These are phyloP conservation scores for Euwallacea fornicatus DNA, from an alignment of 1,140 invertebrate species.

Conservation along the genomic window DNA sequence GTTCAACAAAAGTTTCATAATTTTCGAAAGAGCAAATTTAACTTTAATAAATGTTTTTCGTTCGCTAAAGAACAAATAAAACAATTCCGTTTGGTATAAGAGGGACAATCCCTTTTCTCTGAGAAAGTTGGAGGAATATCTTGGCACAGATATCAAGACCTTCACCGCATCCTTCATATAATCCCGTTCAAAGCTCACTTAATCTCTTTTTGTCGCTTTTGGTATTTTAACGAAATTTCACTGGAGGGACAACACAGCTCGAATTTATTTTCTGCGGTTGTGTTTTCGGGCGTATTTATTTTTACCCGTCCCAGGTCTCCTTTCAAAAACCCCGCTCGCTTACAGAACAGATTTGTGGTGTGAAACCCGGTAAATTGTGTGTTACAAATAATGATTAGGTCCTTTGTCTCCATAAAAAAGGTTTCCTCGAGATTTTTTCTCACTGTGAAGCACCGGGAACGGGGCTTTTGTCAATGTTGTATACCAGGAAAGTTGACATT, in stretches of 20 bases:
- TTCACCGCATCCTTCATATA: slow-evolving; percentile 14
- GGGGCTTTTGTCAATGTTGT: neutral
- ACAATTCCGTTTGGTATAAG: too few relatives aligned
- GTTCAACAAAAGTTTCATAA: too few relatives aligned
- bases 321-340: slow-evolving; percentile 18
- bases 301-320: slow-evolving; percentile 6
- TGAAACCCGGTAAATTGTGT: slow-evolving; percentile 26
- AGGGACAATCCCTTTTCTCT: too few relatives aligned
- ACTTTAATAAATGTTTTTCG: too few relatives aligned
- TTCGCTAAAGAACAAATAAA: too few relatives aligned
- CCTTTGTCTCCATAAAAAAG: slow-evolving; percentile 23
- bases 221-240: slow-evolving; percentile 18
- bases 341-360: slow-evolving; percentile 16
- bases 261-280: slow-evolving; percentile 24
- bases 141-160: neutral
- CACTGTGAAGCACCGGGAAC: neutral
- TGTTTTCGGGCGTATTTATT: slow-evolving; percentile 22
- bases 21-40: too few relatives aligned
- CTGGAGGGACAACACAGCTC: slow-evolving; percentile 8
- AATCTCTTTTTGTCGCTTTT: slow-evolving; percentile 21
- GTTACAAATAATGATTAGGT: slow-evolving; percentile 28
- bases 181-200: slow-evolving; percentile 11
- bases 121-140: neutral
- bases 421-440: slow-evolving; percentile 10
- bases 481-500: neutral